Evolutionary conservation across 2,888 invertebrate genomes (phyloP), one percentile per base, ranked within the genome.

Genomic region (Euzophera pinguis): DNA sequence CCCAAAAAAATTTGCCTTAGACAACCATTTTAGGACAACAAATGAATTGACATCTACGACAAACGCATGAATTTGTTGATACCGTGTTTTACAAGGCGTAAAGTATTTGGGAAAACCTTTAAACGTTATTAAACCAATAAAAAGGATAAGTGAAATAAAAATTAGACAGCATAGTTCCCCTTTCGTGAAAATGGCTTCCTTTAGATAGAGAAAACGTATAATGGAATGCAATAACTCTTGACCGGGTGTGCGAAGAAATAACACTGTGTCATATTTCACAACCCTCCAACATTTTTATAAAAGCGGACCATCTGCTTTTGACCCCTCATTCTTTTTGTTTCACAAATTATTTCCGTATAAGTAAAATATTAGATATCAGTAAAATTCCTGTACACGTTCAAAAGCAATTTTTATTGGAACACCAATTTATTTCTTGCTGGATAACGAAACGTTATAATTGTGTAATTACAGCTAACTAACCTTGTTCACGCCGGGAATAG

Each of bases 221-320:
- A 90, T 90, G 86, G 89, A 90, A 89, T 90, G 89, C 90, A 86
- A 89, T 89, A 90, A 90, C 88, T 89, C 89, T 88, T 89, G 90
- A 88, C 88, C 90, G 89, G 90, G 86, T 90, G 90, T 85, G 89
- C 90, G 89, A 86, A 86, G 89, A 87, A 89, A 90, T 90, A 90
- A 90, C 89, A 87, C 84, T 83, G 87, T 89, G 89, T 90, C 89
- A 89, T 90, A 89, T 89, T 90, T 90, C 90, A 89, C 86, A 84
- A 84, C 89, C 88, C 88, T 88, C 89, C 87, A 84, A 90, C 89
- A 90, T 87, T 90, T 90, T 90, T 90, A 90, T 88, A 89, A 90
- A 90, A 84, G 89, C 81, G 84, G 75, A 88, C 89, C 90, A 88
- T 90, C 90, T 90, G 90, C 88, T 87, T 89, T 88, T 88, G 89